Percentiles rank a stretch among this genome's conserved stretches.
These are phyloP conservation scores for Ataeniobius toweri DNA, from an alignment of 2,797 vertebrate species.

Conservation along the genomic window DNA sequence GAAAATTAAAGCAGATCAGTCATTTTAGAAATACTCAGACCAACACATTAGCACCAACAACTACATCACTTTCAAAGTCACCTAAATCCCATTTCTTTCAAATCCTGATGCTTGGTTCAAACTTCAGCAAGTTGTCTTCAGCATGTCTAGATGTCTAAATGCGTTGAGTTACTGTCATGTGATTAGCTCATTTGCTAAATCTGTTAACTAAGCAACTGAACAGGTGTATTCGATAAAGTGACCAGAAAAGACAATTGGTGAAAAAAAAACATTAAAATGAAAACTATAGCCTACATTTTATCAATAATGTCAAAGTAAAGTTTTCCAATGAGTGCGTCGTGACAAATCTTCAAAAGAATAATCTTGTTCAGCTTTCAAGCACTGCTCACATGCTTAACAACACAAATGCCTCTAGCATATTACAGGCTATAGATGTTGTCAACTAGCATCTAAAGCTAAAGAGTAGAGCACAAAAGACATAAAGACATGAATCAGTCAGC, in stretches of 20 bases:
- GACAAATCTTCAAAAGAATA: conserved; percentile 47
- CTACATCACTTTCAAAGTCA: background rate
- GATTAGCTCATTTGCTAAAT: background rate
- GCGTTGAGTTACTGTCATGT: background rate
- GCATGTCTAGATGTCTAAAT: background rate
- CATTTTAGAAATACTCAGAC: background rate
- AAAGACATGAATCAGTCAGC: conserved; percentile 66
- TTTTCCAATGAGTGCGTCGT: conserved; percentile 8
- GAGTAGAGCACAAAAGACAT: conserved; percentile 61
- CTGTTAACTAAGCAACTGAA: background rate
- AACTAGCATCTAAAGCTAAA: conserved; percentile 56
- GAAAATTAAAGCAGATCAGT: background rate
- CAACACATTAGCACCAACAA: background rate
- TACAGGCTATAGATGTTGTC: conserved; percentile 63
- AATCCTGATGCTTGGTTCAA: background rate
- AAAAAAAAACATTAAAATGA: background rate
- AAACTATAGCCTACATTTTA: conserved; percentile 9
- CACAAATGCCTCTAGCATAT: conserved; percentile 55
- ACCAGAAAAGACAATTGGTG: background rate
- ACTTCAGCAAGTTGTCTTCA: background rate
- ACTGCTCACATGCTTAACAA: conserved; percentile 49
- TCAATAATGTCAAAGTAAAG: conserved; percentile 13
- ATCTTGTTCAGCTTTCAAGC: conserved; percentile 38
- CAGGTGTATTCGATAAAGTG: background rate
- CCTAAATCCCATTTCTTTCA: background rate